Percentiles rank a stretch among this genome's conserved stretches.
phyloP scores from a whole-genome alignment of 2,888 invertebrate species.

The Parelbella ahira region DNA sequence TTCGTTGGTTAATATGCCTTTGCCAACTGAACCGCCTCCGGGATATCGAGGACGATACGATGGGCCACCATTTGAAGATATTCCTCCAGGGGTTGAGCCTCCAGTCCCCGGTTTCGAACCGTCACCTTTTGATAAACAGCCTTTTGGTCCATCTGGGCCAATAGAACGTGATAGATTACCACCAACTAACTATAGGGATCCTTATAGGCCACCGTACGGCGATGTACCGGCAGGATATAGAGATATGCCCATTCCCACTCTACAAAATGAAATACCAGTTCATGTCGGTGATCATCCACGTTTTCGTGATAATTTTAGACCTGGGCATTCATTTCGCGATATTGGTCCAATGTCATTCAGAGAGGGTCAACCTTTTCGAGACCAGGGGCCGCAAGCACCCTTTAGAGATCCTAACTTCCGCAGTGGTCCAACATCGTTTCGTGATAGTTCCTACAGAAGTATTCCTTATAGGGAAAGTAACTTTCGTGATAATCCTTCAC shows the following conservation, averaged over 20 bases:
- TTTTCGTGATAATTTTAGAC: slow-evolving; percentile 65
- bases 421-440: slow-evolving; percentile 55
- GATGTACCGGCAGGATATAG: slow-evolving; percentile 54
- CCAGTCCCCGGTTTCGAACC: slow-evolving; percentile 82
- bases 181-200: slow-evolving; percentile 59
- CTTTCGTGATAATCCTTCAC: slow-evolving; percentile 60
- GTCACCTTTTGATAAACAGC: slow-evolving; percentile 75
- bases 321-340: slow-evolving; percentile 58
- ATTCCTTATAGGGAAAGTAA: slow-evolving; percentile 59
- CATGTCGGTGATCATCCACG: slow-evolving; percentile 61
- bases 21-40: slow-evolving; percentile 54
- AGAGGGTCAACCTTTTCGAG: slow-evolving; percentile 52
- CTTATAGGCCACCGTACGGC: slow-evolving; percentile 55
- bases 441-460: slow-evolving; percentile 59
- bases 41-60: slow-evolving; percentile 68
- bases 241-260: slow-evolving; percentile 52
- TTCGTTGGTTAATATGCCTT: slow-evolving; percentile 48
- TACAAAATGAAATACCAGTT: slow-evolving; percentile 62
- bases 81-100: slow-evolving; percentile 83
- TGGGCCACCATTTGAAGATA: slow-evolving; percentile 75
- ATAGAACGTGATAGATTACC: slow-evolving; percentile 64
- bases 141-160: slow-evolving; percentile 54
- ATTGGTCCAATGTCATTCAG: slow-evolving; percentile 52
- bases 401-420: slow-evolving; percentile 61
- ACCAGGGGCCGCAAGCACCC: slow-evolving; percentile 47